Evolutionary conservation across 2,113 vertebrate genomes (phyloP).

Genomic region (Phainopepla nitens): DNA sequence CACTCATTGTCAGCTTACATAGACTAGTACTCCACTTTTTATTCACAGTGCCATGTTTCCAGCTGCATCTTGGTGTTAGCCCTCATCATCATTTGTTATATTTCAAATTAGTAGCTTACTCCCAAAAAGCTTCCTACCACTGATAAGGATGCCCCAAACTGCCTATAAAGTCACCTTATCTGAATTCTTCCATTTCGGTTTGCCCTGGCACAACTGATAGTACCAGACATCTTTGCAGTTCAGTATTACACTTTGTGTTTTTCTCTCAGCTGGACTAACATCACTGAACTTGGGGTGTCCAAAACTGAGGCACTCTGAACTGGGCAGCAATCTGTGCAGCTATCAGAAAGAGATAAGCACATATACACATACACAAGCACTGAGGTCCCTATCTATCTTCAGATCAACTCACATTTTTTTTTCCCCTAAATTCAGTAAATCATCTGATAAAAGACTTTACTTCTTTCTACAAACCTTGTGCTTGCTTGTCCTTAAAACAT

Average conservation of each 20-base stretch:
- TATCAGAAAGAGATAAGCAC: neutral
- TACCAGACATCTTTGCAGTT: neutral
- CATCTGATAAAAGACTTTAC: neutral
- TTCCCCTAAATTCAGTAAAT: neutral
- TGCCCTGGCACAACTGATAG: neutral
- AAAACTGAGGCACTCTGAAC: neutral
- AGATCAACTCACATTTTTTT: neutral
- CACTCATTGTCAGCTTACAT: neutral
- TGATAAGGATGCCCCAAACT: neutral
- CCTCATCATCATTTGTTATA: neutral
- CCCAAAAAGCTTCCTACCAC: neutral
- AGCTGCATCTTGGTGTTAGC: neutral
- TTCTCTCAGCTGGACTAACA: neutral
- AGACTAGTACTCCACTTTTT: neutral
- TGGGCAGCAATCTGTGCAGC: neutral
- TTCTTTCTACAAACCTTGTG: neutral
- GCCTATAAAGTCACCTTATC: neutral
- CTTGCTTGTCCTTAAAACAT: neutral
- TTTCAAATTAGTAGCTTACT: neutral
- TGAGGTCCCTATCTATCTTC: neutral
- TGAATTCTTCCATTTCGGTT: neutral
- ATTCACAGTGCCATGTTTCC: neutral
- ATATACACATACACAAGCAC: neutral
- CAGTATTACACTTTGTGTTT: neutral
- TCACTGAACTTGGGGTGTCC: accelerated